Evolutionary conservation across 1,140 invertebrate genomes (phyloP).

Genomic region (roundworm (Caenorhabditis elegans)): WBcel235 BX284605.5:8159001-8159500

Average conservation of each 20-base stretch:
- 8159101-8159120: not conserved
- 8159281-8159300: not conserved
- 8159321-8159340: not conserved
- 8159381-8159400: too few species aligned
- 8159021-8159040: conserved; percentile 55
- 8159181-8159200: conserved; percentile 57
- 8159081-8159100: conserved; percentile 39
- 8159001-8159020: conserved; percentile 65
- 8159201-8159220: conserved; percentile 62
- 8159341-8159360: not conserved
- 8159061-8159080: conserved; percentile 59
- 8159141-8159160: conserved; percentile 61
- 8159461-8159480: conserved; percentile 56
- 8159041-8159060: conserved; percentile 61
- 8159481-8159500: conserved; percentile 35
- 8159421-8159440: too few species aligned
- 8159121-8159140: conserved; percentile 63
- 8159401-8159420: too few species aligned
- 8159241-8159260: not conserved
- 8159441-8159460: conserved; percentile 55
- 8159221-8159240: conserved; percentile 37
- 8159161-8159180: conserved; percentile 58
- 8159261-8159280: not conserved
- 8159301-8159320: conserved; percentile 2
- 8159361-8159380: conserved; percentile 1